These are phyloP conservation scores for Camponotus vicinus DNA, from an alignment of 1,140 invertebrate species.

Conservation along the genomic window DNA sequence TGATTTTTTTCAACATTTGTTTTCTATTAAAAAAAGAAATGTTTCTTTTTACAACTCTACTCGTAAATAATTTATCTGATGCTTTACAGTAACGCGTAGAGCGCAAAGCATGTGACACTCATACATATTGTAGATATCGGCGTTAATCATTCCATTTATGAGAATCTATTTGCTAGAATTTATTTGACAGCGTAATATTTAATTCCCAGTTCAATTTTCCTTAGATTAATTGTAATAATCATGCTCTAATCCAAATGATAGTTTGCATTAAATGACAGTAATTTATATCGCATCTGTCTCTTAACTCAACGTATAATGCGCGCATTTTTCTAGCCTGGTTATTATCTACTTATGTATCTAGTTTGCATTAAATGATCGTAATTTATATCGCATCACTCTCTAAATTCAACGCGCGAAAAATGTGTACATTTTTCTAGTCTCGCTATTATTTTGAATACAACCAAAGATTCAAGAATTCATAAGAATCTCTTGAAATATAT, in stretches of 20 bases:
- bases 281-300: neutral
- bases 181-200: slow-evolving; percentile 71
- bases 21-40: too few relatives aligned
- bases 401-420: too few relatives aligned
- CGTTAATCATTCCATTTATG: slow-evolving; percentile 61
- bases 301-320: neutral
- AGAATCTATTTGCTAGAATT: slow-evolving; percentile 43
- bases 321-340: neutral
- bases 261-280: neutral
- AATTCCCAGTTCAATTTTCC: slow-evolving; percentile 67
- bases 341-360: neutral
- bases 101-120: slow-evolving; percentile 29
- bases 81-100: slow-evolving; percentile 66
- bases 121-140: neutral
- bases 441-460: neutral
- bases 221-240: slow-evolving; percentile 68
- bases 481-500: neutral
- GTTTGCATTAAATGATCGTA: too few relatives aligned
- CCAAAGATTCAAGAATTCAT: neutral
- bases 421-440: too few relatives aligned
- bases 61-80: slow-evolving; percentile 67
- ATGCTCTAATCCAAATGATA: slow-evolving; percentile 43
- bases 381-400: too few relatives aligned
- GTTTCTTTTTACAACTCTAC: too few relatives aligned
- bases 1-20: too few relatives aligned